These are phyloP conservation scores for Tanypteryx hageni DNA, from an alignment of 2,888 invertebrate genomes.

Conservation along the genomic window DNA sequence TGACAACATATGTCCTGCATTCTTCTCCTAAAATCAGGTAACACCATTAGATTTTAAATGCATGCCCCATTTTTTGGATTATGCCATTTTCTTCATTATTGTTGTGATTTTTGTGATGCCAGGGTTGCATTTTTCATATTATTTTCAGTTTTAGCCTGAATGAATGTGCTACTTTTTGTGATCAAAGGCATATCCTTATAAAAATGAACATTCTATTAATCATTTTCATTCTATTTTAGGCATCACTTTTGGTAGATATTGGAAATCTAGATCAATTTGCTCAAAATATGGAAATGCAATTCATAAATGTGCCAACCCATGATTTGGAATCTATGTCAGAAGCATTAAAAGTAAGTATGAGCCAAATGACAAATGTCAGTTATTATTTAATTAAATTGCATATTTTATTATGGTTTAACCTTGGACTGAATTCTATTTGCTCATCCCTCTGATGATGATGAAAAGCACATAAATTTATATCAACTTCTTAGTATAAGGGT, in stretches of 20 bases:
- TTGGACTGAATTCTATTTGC: too few species aligned
- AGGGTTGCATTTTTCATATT: not conserved
- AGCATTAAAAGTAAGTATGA: constrained; percentile 83
- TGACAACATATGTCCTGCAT: not conserved
- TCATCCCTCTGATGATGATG: too few species aligned
- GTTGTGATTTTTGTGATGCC: constrained; percentile 39
- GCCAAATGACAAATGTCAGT: constrained; percentile 69
- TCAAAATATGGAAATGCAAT: constrained; percentile 81
- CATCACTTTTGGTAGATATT: constrained; percentile 78
- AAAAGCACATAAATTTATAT: too few species aligned
- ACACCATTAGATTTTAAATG: constrained; percentile 2
- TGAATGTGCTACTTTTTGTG: not conserved
- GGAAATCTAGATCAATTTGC: constrained; percentile 84
- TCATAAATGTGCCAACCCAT: constrained; percentile 83
- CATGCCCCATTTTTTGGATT: constrained; percentile 26
- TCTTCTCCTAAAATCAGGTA: not conserved
- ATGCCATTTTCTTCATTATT: not conserved
- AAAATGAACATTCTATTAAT: not conserved
- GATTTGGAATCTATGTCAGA: constrained; percentile 85
- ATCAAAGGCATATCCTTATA: not conserved
- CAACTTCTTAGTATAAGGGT: too few species aligned
- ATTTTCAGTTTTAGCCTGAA: constrained; percentile 43
- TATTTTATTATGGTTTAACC: too few species aligned
- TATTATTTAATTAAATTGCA: not conserved
- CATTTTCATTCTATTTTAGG: constrained; percentile 71